Evolutionary conservation across 1,140 invertebrate genomes (phyloP), one percentile per base, ranked within the genome.

Genomic region (Nymphalis io): DNA sequence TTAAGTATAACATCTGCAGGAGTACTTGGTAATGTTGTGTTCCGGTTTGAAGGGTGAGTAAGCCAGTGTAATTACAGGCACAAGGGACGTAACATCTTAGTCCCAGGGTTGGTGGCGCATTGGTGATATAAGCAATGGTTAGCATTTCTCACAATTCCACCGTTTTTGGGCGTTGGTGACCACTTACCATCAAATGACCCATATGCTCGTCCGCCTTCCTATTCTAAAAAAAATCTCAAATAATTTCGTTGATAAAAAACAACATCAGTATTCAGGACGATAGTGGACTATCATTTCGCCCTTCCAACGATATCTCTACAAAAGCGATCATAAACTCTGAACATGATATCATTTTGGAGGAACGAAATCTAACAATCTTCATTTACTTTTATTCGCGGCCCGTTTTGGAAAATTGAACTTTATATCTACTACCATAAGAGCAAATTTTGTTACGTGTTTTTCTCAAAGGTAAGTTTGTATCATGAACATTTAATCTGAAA

Each of bases 281-380:
- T 61, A 20, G 59, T 23, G 46, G 38, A 60, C 58, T 62, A 65
- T 70, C 62, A 42, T 60, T 65, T 27, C 62, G 27, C 44, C 57
- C 58, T 66, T 39, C 44, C 62, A 21, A 21, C 57, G 57, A 65
- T 71, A 71, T 71, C 69, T 71, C 59, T 13, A 20, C 58, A 18
- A 60, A 66, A 71, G 48, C 62, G 57, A 66, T 71, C 69, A 61
- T 71, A 71, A 71, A 71, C 62, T 71, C 62, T 48, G 58, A 66
- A 70, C 68, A 70, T 60, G 46, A 71, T 71, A 71, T 71, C 69
- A 71, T 71, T 70, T 65, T 64, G 62, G 57, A 42, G 51, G 62
- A 57, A 44, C 21, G 62, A 61, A 46, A 65, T 71, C 69, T 71
- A 61, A 66, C 58, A 59, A 59, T 55, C 58, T 60, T 55, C 51